These are phyloP conservation scores for Myxocyprinus asiaticus DNA, from an alignment of 2,113 vertebrate genomes.

Conservation along the genomic window DNA sequence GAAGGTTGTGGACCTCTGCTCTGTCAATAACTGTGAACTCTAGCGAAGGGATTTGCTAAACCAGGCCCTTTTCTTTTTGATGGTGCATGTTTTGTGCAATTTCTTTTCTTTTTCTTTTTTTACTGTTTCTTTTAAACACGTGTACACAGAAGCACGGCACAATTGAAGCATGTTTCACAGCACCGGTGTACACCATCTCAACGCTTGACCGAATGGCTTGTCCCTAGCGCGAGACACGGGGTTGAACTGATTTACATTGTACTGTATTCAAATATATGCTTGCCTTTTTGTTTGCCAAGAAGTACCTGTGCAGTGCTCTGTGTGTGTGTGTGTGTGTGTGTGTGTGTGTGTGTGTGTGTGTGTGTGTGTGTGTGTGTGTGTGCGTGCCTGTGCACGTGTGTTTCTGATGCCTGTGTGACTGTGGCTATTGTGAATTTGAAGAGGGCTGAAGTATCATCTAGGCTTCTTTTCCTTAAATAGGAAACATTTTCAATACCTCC, in stretches of 20 bases:
- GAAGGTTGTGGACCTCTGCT: conserved; percentile 4
- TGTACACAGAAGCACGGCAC: conserved; percentile 20
- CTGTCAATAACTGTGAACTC: conserved; percentile 40
- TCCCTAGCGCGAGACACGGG: conserved; percentile 29
- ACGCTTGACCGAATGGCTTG: neutral
- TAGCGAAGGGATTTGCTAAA: conserved; percentile 24
- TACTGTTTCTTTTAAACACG: no score
- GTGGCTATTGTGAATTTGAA: conserved; percentile 28
- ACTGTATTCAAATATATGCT: conserved; percentile 47
- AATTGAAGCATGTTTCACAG: conserved; percentile 37
- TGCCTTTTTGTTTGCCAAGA: conserved; percentile 39
- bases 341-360: no score
- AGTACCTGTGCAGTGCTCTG: conserved; percentile 37
- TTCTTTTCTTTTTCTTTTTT: neutral
- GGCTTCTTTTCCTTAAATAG: conserved; percentile 33
- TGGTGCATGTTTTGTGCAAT: conserved; percentile 52
- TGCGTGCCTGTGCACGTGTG: conserved; percentile 32
- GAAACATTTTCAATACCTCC: conserved; percentile 13
- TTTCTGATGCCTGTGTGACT: conserved; percentile 27
- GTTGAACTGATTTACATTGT: conserved; percentile 42
- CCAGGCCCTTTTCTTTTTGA: conserved; percentile 24
- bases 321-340: no score
- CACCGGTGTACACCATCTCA: conserved; percentile 2
- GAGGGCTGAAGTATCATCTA: conserved; percentile 35
- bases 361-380: neutral